phyloP scores from a whole-genome alignment of 2,888 invertebrate species.

The Andrena chrysosceles region DNA sequence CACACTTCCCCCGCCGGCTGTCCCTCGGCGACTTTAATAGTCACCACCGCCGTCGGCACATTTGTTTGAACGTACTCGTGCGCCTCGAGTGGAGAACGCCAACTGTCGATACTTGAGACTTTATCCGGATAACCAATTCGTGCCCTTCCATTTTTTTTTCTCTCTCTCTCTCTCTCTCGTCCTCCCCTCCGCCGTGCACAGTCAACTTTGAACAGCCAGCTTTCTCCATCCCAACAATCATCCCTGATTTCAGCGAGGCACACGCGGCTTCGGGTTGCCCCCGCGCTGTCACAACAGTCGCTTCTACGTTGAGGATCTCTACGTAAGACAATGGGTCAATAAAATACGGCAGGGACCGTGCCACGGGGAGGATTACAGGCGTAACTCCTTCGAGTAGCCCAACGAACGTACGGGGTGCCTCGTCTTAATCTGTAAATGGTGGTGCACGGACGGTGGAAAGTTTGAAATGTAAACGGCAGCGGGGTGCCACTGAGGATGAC shows the following conservation, averaged over 20 bases:
- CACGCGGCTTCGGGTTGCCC: constrained; percentile 52
- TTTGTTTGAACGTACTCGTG: constrained; percentile 78
- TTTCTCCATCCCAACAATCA: constrained; percentile 31
- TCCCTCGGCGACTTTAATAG: constrained; percentile 63
- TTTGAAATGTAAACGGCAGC: no score
- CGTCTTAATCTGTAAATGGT: neutral
- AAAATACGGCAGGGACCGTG: neutral
- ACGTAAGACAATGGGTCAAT: constrained; percentile 37
- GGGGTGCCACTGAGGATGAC: no score
- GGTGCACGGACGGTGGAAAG: no score
- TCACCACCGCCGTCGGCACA: constrained; percentile 66
- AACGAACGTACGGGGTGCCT: no score
- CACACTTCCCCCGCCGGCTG: constrained; percentile 59
- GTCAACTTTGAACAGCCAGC: constrained; percentile 44
- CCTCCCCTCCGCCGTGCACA: neutral
- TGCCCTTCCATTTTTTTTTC: constrained; percentile 14
- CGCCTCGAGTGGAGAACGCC: constrained; percentile 82
- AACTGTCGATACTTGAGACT: constrained; percentile 83
- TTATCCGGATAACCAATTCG: constrained; percentile 63
- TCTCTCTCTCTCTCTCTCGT: neutral
- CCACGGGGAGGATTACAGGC: neutral
- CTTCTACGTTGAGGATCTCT: constrained; percentile 6
- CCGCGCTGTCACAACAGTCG: constrained; percentile 53
- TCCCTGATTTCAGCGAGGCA: constrained; percentile 37
- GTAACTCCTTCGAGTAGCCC: neutral